Percentiles rank a stretch among this genome's conserved stretches.
phyloP scores from a whole-genome alignment of 2,797 vertebrate species.

The Rachycentron canadum region DNA sequence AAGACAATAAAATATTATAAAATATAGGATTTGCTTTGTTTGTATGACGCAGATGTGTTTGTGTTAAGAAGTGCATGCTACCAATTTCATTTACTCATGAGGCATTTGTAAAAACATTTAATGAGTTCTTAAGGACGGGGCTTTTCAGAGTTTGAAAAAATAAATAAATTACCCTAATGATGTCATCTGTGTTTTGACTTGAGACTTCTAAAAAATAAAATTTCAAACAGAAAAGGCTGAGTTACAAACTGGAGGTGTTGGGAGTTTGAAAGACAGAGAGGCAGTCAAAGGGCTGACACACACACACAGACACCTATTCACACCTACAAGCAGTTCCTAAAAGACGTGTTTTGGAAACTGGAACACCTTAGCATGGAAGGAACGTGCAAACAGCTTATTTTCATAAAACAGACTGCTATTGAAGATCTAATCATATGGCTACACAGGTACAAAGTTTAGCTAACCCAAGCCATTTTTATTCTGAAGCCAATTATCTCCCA shows the following conservation, averaged over 20 bases:
- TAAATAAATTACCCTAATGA: neutral
- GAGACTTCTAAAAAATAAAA: neutral
- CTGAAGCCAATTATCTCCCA: slow-evolving; percentile 37
- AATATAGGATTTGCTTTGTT: neutral
- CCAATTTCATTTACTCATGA: neutral
- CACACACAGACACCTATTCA: slow-evolving; percentile 3
- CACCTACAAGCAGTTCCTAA: neutral
- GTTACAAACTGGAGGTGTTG: slow-evolving; percentile 2
- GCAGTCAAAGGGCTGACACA: neutral
- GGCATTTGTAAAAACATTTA: neutral
- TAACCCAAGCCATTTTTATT: slow-evolving; percentile 36
- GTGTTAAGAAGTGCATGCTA: neutral
- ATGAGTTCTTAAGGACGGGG: neutral
- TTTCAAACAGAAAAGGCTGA: neutral
- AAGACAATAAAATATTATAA: neutral
- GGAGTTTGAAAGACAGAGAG: neutral
- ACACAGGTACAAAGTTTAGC: neutral
- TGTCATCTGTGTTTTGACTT: neutral
- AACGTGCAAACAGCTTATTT: slow-evolving; percentile 12
- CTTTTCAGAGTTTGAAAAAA: neutral
- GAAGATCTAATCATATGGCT: slow-evolving; percentile 26
- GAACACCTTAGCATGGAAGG: neutral
- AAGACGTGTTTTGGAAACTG: slow-evolving; percentile 27
- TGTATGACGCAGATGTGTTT: neutral
- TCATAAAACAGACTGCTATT: neutral